Evolutionary conservation across 2,113 vertebrate species (phyloP).

Genomic region (Nipponia nippon): DNA sequence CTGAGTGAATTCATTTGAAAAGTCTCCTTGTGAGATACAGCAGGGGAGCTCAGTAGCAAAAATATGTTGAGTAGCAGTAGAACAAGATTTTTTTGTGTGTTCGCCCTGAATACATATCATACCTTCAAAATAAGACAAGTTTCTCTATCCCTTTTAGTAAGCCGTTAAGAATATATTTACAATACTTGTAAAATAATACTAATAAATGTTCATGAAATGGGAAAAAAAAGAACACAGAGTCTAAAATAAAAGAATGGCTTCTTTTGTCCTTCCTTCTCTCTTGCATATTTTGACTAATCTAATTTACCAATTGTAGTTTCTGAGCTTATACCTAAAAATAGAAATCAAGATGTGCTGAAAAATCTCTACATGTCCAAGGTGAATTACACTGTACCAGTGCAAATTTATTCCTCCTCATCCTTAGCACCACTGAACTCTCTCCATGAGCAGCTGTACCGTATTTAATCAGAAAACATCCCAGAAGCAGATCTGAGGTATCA

Average conservation of each 20-base stretch:
- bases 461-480: not conserved
- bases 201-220: not conserved
- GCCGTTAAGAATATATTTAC: not conserved
- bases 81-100: not conserved
- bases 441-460: not conserved
- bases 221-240: not conserved
- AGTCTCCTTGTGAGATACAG: not conserved
- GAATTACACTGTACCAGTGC: not conserved
- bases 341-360: not conserved
- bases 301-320: not conserved
- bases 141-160: not conserved
- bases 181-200: not conserved
- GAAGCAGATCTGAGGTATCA: not conserved
- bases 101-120: not conserved
- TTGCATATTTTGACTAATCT: not conserved
- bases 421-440: not conserved
- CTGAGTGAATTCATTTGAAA: slow-evolving; percentile 28
- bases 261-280: not conserved
- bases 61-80: not conserved
- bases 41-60: not conserved
- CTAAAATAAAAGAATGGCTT: not conserved
- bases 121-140: not conserved
- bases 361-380: not conserved
- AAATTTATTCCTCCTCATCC: not conserved
- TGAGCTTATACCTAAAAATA: not conserved